Evolutionary conservation across 2,797 vertebrate species (phyloP).

Genomic region (Hydrophis major): DNA sequence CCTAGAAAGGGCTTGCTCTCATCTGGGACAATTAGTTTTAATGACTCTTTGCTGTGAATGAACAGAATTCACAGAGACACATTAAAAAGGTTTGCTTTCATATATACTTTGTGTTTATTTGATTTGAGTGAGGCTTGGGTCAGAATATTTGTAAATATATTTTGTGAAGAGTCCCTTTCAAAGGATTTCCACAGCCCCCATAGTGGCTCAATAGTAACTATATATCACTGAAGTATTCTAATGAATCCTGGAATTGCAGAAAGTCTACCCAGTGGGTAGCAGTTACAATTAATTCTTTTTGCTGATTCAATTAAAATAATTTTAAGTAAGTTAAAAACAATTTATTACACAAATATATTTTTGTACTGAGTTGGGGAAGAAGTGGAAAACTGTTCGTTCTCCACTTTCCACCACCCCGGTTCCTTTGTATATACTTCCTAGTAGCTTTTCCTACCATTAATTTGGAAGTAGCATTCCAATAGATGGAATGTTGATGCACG

Average conservation of each 20-base stretch:
- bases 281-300: neutral
- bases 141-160: neutral
- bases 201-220: neutral
- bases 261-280: neutral
- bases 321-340: neutral
- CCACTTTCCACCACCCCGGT: neutral
- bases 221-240: neutral
- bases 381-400: neutral
- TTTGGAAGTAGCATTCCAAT: constrained; percentile 11
- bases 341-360: neutral
- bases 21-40: no score
- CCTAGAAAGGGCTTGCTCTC: no score
- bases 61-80: no score
- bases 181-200: neutral
- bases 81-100: no score
- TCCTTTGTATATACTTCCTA: neutral
- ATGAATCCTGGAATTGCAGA: neutral
- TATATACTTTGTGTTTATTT: no score
- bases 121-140: no score
- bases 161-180: neutral
- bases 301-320: neutral
- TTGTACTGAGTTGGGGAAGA: neutral
- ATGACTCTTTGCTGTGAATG: no score
- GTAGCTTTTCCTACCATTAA: constrained; percentile 22
- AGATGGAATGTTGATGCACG: constrained; percentile 7